phyloP scores from a whole-genome alignment of 2,113 vertebrate genomes.

The Nesogale talazaci region DNA sequence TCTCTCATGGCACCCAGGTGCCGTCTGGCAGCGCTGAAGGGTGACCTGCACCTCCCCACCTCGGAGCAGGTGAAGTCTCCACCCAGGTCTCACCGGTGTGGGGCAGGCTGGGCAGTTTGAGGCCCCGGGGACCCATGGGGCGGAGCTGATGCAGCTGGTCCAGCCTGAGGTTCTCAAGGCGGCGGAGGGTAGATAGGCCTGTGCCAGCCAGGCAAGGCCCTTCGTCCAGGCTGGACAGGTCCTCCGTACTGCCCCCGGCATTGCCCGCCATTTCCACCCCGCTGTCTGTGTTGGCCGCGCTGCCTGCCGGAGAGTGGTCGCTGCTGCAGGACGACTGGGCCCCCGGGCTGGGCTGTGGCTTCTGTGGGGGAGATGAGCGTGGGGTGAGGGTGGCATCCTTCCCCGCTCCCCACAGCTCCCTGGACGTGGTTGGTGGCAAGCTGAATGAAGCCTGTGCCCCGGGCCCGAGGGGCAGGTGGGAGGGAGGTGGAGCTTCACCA shows the following conservation, averaged over 20 bases:
- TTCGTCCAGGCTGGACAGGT: slow-evolving; percentile 95
- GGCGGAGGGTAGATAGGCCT: slow-evolving; percentile 93
- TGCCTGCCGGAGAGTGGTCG: slow-evolving; percentile 95
- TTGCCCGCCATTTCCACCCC: slow-evolving; percentile 98
- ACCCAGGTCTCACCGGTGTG: slow-evolving; percentile 87
- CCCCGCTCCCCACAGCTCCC: not conserved
- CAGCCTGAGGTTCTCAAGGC: slow-evolving; percentile 96
- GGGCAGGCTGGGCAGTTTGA: slow-evolving; percentile 91
- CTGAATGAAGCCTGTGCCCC: not conserved
- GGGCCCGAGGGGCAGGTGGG: not conserved
- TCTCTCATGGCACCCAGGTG: slow-evolving; percentile 16
- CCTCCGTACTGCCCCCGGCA: slow-evolving; percentile 94
- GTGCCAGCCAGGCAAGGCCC: slow-evolving; percentile 82
- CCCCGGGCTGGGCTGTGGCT: slow-evolving; percentile 95
- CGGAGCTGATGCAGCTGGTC: slow-evolving; percentile 97
- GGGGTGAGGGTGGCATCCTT: not conserved
- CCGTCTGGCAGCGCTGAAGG: not conserved
- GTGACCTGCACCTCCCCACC: not conserved
- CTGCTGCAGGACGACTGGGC: slow-evolving; percentile 98
- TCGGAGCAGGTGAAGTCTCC: slow-evolving; percentile 20
- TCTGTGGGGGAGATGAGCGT: slow-evolving; percentile 84
- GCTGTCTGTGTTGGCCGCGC: slow-evolving; percentile 97
- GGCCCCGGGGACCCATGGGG: slow-evolving; percentile 86
- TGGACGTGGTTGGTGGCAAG: not conserved
- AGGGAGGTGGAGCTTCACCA: not conserved